Conservation (phyloP, 1,140 invertebrate genomes). For the Sitobion miscanthi region DNA sequence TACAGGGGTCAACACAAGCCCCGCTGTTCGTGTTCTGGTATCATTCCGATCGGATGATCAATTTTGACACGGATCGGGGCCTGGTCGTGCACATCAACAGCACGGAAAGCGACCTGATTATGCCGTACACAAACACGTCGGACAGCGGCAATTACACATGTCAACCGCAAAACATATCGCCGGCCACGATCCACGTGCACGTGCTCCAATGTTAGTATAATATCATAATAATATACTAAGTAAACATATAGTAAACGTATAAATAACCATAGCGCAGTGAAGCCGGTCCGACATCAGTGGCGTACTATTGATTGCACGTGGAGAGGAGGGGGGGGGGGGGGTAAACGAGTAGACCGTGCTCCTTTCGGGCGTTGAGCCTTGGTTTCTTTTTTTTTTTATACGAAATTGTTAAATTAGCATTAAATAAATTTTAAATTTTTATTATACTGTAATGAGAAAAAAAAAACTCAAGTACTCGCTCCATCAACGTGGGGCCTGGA, state of each 20-base stretch:
- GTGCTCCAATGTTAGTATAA: constrained; percentile 76
- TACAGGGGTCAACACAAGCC: constrained; percentile 74
- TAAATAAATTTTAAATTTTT: too few species aligned
- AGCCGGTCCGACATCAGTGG: neutral
- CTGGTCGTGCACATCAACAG: constrained; percentile 62
- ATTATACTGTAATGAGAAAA: too few species aligned
- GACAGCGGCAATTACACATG: constrained; percentile 90
- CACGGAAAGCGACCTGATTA: constrained; percentile 62
- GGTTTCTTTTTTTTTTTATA: neutral
- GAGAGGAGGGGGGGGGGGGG: too few species aligned
- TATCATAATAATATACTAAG: neutral
- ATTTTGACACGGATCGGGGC: constrained; percentile 63
- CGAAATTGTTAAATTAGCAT: too few species aligned
- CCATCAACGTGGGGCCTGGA: too few species aligned
- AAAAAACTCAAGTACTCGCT: too few species aligned
- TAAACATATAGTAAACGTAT: too few species aligned
- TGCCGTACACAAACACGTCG: constrained; percentile 61
- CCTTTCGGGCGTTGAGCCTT: neutral
- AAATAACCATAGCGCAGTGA: too few species aligned
- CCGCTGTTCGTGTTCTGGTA: constrained; percentile 82
- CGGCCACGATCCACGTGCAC: constrained; percentile 83
- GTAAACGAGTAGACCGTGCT: too few species aligned
- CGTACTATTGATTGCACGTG: neutral
- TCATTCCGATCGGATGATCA: constrained; percentile 66
- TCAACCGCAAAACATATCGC: constrained; percentile 82